These are phyloP conservation scores for Oreochromis niloticus DNA, from an alignment of 2,113 vertebrate genomes.

Conservation along the genomic window DNA sequence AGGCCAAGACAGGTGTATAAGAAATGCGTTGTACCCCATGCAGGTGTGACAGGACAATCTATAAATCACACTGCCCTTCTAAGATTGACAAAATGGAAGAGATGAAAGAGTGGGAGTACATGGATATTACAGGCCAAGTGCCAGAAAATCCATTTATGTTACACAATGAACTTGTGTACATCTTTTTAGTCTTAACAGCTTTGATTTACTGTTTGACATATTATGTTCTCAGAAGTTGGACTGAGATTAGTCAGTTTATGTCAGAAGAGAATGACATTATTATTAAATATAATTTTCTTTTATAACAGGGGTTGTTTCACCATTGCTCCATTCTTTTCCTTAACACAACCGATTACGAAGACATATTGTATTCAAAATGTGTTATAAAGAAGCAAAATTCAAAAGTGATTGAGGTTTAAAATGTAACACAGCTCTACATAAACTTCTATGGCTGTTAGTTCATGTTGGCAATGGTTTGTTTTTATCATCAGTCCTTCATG, in stretches of 20 bases:
- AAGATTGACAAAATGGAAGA: background rate
- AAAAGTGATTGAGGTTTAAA: background rate
- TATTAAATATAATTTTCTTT: background rate
- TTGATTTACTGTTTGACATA: constrained; percentile 33
- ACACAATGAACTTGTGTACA: background rate
- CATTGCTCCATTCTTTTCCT: background rate
- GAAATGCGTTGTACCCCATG: background rate
- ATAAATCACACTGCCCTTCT: constrained; percentile 2
- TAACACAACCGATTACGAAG: background rate
- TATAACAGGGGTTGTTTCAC: background rate
- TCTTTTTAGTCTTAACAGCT: background rate
- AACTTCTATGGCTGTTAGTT: background rate
- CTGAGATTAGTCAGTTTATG: constrained; percentile 8
- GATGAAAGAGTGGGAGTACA: constrained; percentile 14
- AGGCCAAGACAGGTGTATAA: constrained; percentile 19
- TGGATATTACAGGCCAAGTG: background rate
- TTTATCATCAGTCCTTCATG: background rate
- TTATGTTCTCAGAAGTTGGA: constrained; percentile 19
- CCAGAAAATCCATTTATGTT: constrained; percentile 26
- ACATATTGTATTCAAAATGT: background rate
- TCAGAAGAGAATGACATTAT: background rate
- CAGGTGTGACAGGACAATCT: constrained; percentile 44
- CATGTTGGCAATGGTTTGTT: background rate
- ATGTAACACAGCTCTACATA: background rate
- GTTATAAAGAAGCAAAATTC: background rate